Evolutionary conservation across 2,888 invertebrate genomes (phyloP).

Genomic region (Nesidiocoris tenuis): DNA sequence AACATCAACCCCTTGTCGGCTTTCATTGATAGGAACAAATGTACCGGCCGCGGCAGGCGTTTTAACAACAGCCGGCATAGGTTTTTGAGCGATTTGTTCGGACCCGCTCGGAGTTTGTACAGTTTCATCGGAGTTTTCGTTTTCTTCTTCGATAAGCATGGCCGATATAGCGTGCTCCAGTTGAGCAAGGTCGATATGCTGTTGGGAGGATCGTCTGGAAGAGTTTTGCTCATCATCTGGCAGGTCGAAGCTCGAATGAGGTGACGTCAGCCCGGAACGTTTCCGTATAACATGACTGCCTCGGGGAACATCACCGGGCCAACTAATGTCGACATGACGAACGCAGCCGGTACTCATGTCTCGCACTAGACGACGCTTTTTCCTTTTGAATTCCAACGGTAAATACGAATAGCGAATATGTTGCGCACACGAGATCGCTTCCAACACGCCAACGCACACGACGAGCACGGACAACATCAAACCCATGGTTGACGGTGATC

Average conservation of each 20-base stretch:
- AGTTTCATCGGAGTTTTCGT: slow-evolving; percentile 34
- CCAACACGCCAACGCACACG: slow-evolving; percentile 72
- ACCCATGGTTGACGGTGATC: slow-evolving; percentile 60
- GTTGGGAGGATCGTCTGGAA: slow-evolving; percentile 19
- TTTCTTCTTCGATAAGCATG: slow-evolving; percentile 39
- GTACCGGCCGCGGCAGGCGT: background rate
- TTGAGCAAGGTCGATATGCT: slow-evolving; percentile 16
- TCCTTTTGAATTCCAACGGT: slow-evolving; percentile 41
- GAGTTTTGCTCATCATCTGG: slow-evolving; percentile 11
- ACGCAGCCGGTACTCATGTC: slow-evolving; percentile 39
- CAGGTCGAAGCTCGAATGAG: slow-evolving; percentile 30
- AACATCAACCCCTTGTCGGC: background rate
- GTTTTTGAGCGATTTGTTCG: background rate
- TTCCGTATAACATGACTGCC: slow-evolving; percentile 34
- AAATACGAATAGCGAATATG: slow-evolving; percentile 58
- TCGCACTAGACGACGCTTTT: slow-evolving; percentile 36
- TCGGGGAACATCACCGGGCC: slow-evolving; percentile 40
- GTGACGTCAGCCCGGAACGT: slow-evolving; percentile 23
- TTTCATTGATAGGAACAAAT: slow-evolving; percentile 31
- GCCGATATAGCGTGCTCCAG: slow-evolving; percentile 45
- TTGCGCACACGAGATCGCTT: slow-evolving; percentile 63
- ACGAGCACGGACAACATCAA: slow-evolving; percentile 72
- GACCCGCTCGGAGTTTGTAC: slow-evolving; percentile 20
- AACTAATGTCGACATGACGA: slow-evolving; percentile 42
- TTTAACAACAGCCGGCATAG: background rate